Conservation (phyloP, 2,888 invertebrate species). For the Clusia tigrina region DNA sequence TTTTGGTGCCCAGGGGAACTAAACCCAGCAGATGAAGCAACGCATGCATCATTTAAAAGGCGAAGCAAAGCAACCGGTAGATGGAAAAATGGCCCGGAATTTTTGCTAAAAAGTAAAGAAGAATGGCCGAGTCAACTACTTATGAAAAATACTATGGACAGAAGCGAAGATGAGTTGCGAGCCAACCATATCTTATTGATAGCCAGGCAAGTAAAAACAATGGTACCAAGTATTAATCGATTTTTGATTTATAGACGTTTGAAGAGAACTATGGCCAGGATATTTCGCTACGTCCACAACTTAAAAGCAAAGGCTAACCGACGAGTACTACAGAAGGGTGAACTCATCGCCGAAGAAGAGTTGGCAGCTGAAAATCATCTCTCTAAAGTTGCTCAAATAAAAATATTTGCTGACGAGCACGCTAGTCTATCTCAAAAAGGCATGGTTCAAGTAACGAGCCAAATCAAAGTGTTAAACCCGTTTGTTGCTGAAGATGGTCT, state of each 20-base stretch:
- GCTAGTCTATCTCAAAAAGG: background rate
- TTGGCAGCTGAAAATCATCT: background rate
- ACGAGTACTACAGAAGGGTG: no score
- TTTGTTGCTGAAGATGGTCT: conserved; percentile 12
- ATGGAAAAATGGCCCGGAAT: conserved; percentile 14
- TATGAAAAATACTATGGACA: background rate
- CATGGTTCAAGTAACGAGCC: background rate
- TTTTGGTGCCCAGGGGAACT: conserved; percentile 7
- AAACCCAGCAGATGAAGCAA: conserved; percentile 18
- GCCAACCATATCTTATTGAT: background rate
- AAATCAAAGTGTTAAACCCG: background rate
- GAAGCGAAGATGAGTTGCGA: conserved; percentile 7
- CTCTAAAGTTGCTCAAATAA: background rate
- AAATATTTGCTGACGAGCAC: background rate
- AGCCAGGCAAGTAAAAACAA: background rate
- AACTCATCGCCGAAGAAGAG: background rate
- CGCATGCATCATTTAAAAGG: background rate
- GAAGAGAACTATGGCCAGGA: conserved; percentile 9
- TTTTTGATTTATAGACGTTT: conserved; percentile 3
- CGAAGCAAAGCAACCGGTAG: background rate
- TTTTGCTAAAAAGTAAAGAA: background rate
- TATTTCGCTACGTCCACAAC: conserved; percentile 8
- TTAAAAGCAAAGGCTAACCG: background rate
- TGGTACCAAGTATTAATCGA: background rate
- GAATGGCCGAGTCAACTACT: conserved; percentile 6